Evolutionary conservation across 2,888 invertebrate species (phyloP).

Genomic region (Diadegma fenestrale): DNA sequence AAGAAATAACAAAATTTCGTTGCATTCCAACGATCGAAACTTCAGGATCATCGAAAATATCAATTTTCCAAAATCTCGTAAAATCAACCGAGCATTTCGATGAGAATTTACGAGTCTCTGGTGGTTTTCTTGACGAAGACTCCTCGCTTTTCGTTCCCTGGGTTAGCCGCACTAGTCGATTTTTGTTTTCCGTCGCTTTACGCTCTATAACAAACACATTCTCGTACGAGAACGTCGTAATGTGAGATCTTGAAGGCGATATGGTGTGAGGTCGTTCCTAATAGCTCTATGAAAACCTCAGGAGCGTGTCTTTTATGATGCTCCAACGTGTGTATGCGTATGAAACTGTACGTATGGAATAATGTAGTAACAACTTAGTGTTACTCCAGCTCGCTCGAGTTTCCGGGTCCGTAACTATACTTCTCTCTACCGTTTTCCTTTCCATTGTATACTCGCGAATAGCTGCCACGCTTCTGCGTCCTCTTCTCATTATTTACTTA

Average conservation of each 20-base stretch:
- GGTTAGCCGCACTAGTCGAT: background rate
- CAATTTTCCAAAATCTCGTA: background rate
- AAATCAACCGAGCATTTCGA: background rate
- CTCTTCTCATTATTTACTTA: slow-evolving; percentile 39
- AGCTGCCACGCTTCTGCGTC: slow-evolving; percentile 7
- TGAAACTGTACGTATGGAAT: slow-evolving; percentile 25
- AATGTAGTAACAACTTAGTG: slow-evolving; percentile 14
- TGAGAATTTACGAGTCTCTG: background rate
- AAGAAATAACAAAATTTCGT: too few relatives aligned
- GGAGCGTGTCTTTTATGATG: slow-evolving; percentile 45
- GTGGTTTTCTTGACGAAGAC: background rate
- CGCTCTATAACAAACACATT: background rate
- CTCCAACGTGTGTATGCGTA: background rate
- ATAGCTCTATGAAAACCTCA: slow-evolving; percentile 47
- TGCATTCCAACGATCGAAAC: too few relatives aligned
- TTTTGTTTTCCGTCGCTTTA: background rate
- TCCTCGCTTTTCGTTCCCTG: background rate
- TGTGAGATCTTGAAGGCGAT: slow-evolving; percentile 58
- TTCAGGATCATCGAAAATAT: too few relatives aligned
- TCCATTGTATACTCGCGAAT: slow-evolving; percentile 57
- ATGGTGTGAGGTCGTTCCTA: slow-evolving; percentile 54
- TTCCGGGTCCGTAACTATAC: slow-evolving; percentile 60
- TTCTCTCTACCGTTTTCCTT: slow-evolving; percentile 43
- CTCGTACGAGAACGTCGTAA: background rate
- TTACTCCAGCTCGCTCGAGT: slow-evolving; percentile 37